A percentile compares a stretch with the other conserved stretches of the same genome.
Conservation (phyloP, 2,113 vertebrate genomes). For the Pantherophis guttatus region DNA sequence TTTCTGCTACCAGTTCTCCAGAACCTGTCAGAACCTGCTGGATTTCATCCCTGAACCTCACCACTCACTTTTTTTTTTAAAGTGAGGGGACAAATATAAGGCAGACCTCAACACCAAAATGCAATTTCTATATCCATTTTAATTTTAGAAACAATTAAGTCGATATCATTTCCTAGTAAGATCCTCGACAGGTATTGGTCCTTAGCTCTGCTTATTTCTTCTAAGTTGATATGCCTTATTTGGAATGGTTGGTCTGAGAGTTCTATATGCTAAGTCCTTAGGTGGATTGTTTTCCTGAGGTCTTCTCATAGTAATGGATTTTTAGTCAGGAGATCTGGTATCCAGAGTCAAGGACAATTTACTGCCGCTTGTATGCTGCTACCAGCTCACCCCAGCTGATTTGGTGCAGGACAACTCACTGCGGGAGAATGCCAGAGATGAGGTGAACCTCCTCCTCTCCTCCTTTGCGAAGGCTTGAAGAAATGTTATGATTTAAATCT, state of each 20-base stretch:
- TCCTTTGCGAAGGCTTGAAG: too few relatives aligned
- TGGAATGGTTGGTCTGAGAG: not conserved
- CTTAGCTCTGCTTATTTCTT: not conserved
- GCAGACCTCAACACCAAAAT: not conserved
- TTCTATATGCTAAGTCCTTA: not conserved
- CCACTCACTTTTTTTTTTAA: not conserved
- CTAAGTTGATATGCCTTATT: not conserved
- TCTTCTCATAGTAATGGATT: not conserved
- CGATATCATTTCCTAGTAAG: not conserved
- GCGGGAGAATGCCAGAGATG: too few relatives aligned
- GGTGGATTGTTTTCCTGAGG: not conserved
- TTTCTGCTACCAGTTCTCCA: too few relatives aligned
- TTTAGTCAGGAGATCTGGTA: not conserved
- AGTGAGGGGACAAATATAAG: not conserved
- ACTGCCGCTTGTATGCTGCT: not conserved
- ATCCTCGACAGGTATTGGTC: not conserved
- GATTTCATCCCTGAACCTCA: not conserved
- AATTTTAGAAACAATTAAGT: not conserved
- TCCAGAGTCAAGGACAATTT: not conserved
- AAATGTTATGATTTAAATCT: too few relatives aligned
- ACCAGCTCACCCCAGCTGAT: not conserved
- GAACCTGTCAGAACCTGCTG: too few relatives aligned
- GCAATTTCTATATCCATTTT: not conserved
- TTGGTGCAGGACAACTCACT: not conserved
- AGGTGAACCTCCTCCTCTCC: too few relatives aligned